Base-by-base conservation (phyloP, 2,797 vertebrate genomes). In the Xerus rutilus region DNA sequence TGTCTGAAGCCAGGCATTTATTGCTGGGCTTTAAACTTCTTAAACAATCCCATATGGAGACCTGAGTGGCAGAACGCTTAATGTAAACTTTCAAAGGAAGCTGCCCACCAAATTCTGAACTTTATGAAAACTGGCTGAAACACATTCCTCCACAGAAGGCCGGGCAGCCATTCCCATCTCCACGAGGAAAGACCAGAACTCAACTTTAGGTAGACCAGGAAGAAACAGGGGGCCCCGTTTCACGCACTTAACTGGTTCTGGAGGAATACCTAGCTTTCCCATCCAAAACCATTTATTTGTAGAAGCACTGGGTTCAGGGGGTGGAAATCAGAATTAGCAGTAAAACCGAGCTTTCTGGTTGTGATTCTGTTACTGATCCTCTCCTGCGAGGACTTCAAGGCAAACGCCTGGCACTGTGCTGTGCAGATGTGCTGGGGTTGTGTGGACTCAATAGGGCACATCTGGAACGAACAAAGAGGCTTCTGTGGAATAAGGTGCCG, bases 21-120 rank as follows among this genome's bases (percentile, higher is more conserved):
- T 69, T 96, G 98, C 96, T 89, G 95, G 97, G 93, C 96, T 95
- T 97, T 98, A 97, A 98, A 97, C 30, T 97, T 45, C 97, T 97
- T 98, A 98, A 98, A 95, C 94, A 35, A 97, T 98, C 98, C 98
- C 98, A 98, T 96, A 98, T 97, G 98, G 98, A 83, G 97, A 96
- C 64, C 64, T 93, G 97, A 98, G 97, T 97, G 97, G 97, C 97
- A 98, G 97, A 98, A 96, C 97, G 96, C 97, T 97, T 98, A 98
- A 98, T 93, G 97, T 97, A 98, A 98, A 95, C 96, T 98, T 98
- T 98, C 97, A 97, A 98, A 98, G 97, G 96, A 95, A 98, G 95
- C 97, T 98, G 94, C 96, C 97, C 97, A 94, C 95, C 11, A 1
- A 97, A 93, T 87, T 94, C 96, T 95, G 96, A 92, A 90, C 94